Evolutionary conservation across 2,113 vertebrate genomes (phyloP), one percentile per base, ranked within the genome.

Genomic region (Urocynchramus pylzowi): DNA sequence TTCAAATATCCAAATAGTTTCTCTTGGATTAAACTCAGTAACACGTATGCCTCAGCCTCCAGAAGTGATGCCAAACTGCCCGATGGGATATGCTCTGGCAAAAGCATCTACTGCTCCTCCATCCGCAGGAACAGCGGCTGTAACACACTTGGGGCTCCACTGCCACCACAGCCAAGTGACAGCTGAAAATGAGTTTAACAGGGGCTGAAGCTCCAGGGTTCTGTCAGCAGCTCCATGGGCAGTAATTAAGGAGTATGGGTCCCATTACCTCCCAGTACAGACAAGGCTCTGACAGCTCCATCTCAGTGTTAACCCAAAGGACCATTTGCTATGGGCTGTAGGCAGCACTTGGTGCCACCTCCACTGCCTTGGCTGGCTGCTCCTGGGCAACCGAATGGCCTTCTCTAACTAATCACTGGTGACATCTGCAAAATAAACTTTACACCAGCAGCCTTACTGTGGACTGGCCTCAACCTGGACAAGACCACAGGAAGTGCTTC

Each of bases 201-300:
- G 68, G 87, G 79, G 60, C 65, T 69, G 90, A 73, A 95, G 96
- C 90, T 94, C 92, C 87, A 87, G 87, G 77, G 63, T 79, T 89
- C 92, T 92, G 90, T 80, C 95, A 91, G 95, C 89, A 92, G 81
- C 94, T 95, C 89, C 68, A 68, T 1, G 8, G 84, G 89, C 78
- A 87, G 73, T 74, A 92, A 94, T 89, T 75, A 94, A 11, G 60
- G 82, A 94, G 30, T 41, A 56, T 22, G 57, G 86, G 91, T 89
- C 91, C 93, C 91, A 65, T 89, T 95, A 87, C 57, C 59, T 70
- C 76, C 90, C 94, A 89, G 68, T 44, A 57, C 1, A 21, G 93
- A 89, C 86, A 60, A 56, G 89, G 87, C 86, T 94, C 84, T 90
- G 88, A 89, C 86, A 92, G 92, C 79, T 93, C 88, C 94, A 93